Conservation (phyloP, 2,797 vertebrate genomes). For the Eulemur coronatus region DNA sequence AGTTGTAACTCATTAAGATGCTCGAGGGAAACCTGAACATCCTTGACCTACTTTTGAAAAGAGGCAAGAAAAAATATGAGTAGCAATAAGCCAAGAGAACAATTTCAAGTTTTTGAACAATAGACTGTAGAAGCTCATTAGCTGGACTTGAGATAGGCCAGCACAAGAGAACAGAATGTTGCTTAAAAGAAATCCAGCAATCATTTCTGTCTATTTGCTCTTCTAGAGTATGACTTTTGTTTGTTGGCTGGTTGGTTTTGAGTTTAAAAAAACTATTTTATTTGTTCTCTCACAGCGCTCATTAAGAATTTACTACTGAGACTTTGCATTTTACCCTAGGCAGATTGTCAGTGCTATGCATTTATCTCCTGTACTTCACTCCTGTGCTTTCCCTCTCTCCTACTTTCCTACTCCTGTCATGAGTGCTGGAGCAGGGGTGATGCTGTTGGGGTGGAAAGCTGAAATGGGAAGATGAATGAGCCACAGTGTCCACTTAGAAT, state of each 20-base stretch:
- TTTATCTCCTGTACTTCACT: background rate
- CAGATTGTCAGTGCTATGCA: background rate
- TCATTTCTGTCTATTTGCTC: background rate
- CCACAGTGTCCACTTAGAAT: slow-evolving; percentile 8
- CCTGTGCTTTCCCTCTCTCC: background rate
- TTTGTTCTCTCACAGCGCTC: slow-evolving; percentile 16
- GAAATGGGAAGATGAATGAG: background rate
- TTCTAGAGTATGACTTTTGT: background rate
- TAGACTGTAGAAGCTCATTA: background rate
- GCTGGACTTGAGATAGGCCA: background rate
- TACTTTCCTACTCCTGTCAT: background rate
- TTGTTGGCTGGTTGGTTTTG: background rate
- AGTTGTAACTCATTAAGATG: slow-evolving; percentile 62
- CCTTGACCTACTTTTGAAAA: slow-evolving; percentile 69
- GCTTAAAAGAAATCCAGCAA: background rate
- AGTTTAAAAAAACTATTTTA: background rate
- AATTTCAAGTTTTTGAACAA: slow-evolving; percentile 43
- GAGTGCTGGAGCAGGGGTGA: background rate
- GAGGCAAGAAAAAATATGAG: slow-evolving; percentile 50
- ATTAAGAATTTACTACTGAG: background rate
- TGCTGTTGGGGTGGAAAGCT: background rate
- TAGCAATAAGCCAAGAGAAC: slow-evolving; percentile 40
- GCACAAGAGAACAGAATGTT: background rate
- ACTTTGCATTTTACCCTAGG: background rate
- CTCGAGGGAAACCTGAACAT: slow-evolving; percentile 57